Evolutionary conservation across 2,888 invertebrate species (phyloP).

Genomic region (Lutraria lutraria): DNA sequence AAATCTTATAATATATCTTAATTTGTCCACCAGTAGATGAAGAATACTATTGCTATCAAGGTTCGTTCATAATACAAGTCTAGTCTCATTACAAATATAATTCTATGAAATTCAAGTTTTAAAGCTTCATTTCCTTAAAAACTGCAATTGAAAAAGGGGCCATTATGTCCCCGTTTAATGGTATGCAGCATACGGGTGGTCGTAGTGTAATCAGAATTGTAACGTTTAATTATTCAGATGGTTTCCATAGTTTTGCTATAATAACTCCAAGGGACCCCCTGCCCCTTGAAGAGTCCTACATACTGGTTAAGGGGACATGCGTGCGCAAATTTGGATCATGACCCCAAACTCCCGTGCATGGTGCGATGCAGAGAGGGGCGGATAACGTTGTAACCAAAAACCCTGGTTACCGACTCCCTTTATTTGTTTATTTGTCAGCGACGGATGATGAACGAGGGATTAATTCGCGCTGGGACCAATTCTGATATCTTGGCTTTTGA

Average conservation of each 20-base stretch:
- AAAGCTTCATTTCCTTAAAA: neutral
- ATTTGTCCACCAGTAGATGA: too few species aligned
- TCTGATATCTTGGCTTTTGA: neutral
- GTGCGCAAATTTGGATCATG: constrained; percentile 11
- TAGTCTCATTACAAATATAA: too few species aligned
- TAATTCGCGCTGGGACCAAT: neutral
- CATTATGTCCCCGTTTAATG: neutral
- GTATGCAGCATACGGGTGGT: constrained; percentile 10
- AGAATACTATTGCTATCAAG: too few species aligned
- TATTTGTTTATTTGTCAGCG: constrained; percentile 10
- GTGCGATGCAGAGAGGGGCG: neutral
- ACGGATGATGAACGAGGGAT: constrained; percentile 4
- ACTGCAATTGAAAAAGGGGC: neutral
- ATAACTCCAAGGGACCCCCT: neutral
- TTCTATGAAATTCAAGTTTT: too few species aligned
- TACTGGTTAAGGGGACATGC: neutral
- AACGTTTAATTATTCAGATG: neutral
- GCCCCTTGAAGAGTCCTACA: neutral
- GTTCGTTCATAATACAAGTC: too few species aligned
- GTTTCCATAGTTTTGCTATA: neutral
- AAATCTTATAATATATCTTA: too few species aligned
- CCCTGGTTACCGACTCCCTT: neutral
- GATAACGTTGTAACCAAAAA: neutral
- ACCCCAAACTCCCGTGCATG: constrained; percentile 20
- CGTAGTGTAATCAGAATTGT: neutral